Conservation (phyloP, 2,113 vertebrate genomes). For the Circaetus cinerascens region DNA sequence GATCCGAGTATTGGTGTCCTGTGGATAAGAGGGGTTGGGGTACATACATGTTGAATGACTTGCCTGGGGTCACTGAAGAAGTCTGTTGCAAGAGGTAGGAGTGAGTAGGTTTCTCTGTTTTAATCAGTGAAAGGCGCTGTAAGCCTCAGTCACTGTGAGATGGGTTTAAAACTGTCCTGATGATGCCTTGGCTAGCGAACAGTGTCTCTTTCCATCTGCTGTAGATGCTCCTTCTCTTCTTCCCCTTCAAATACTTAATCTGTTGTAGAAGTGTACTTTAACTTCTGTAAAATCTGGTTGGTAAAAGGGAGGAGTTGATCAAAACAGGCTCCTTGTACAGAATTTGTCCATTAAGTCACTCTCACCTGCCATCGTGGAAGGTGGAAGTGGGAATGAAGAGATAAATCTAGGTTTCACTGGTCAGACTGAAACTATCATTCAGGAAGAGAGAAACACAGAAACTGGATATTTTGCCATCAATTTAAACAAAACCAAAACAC, state of each 20-base stretch:
- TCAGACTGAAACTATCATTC: not conserved
- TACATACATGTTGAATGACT: not conserved
- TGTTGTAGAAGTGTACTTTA: not conserved
- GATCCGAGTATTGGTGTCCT: not conserved
- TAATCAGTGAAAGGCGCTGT: not conserved
- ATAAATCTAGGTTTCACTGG: not conserved
- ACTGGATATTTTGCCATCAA: not conserved
- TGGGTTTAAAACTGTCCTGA: not conserved
- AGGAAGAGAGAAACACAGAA: not conserved
- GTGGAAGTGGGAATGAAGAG: not conserved
- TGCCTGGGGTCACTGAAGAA: not conserved
- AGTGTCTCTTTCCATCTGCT: not conserved
- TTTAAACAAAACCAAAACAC: not conserved
- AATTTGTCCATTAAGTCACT: not conserved
- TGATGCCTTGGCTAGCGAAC: not conserved
- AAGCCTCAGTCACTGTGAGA: not conserved
- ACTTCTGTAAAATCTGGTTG: not conserved
- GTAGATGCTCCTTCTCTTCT: not conserved
- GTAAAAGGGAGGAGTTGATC: not conserved
- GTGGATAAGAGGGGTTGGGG: not conserved
- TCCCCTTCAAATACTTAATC: not conserved
- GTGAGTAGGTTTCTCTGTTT: not conserved
- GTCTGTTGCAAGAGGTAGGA: not conserved
- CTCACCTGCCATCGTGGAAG: not conserved
- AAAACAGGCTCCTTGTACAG: not conserved